Conservation (phyloP, 2,888 invertebrate species). For the Aromia moschata region DNA sequence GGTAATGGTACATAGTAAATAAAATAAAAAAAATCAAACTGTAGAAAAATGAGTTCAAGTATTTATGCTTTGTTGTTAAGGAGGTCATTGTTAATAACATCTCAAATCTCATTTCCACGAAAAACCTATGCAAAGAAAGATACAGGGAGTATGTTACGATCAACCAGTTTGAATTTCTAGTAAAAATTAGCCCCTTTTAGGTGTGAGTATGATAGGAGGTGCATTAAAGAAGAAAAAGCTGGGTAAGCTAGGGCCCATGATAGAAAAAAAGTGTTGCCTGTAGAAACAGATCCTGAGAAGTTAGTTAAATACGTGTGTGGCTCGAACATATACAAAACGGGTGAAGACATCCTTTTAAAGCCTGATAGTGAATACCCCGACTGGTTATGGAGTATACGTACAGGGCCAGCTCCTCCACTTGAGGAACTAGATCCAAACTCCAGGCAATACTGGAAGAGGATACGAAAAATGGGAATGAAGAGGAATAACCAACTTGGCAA, state of each 20-base stretch:
- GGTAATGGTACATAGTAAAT: too few species aligned
- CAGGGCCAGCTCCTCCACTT: slow-evolving; percentile 71
- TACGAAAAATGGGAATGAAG: slow-evolving; percentile 72
- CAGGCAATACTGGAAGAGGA: slow-evolving; percentile 83
- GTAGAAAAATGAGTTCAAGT: slow-evolving; percentile 35
- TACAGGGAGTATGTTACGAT: slow-evolving; percentile 46
- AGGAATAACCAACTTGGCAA: slow-evolving; percentile 72
- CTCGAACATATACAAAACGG: slow-evolving; percentile 81
- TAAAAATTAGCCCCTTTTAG: slow-evolving; percentile 50
- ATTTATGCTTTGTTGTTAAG: slow-evolving; percentile 31
- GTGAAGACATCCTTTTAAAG: slow-evolving; percentile 81
- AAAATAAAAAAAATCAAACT: too few species aligned
- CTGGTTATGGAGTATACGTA: slow-evolving; percentile 86
- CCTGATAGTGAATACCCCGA: slow-evolving; percentile 87
- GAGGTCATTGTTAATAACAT: slow-evolving; percentile 33
- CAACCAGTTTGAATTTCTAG: too few species aligned
- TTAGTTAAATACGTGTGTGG: slow-evolving; percentile 85
- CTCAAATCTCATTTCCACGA: slow-evolving; percentile 44
- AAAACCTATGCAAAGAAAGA: slow-evolving; percentile 55
- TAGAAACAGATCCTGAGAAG: slow-evolving; percentile 84
- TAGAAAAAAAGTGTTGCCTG: slow-evolving; percentile 79
- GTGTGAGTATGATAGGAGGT: slow-evolving; percentile 59
- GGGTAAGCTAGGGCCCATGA: slow-evolving; percentile 69
- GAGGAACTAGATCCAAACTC: slow-evolving; percentile 81
- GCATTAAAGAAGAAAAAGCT: slow-evolving; percentile 71